Percentiles rank a stretch among this genome's conserved stretches.
These are phyloP conservation scores for Pollenia labialis DNA, from an alignment of 2,888 invertebrate genomes.

Conservation along the genomic window DNA sequence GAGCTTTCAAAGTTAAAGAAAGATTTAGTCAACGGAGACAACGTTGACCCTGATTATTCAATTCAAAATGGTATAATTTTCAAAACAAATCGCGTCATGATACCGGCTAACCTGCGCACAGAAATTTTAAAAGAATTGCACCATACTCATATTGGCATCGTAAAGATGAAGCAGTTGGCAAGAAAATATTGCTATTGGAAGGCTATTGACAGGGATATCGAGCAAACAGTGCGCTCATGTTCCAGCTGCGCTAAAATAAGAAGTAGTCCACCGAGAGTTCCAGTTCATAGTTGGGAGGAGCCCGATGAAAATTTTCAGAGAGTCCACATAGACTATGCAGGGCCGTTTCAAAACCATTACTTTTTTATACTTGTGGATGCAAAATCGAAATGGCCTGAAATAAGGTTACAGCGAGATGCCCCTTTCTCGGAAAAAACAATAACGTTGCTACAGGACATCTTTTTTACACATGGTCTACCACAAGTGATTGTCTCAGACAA, in stretches of 20 bases:
- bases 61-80: slow-evolving; percentile 53
- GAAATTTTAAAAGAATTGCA: slow-evolving; percentile 61
- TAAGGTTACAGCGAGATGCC: slow-evolving; percentile 31
- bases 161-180: slow-evolving; percentile 75
- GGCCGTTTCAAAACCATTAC: slow-evolving; percentile 26
- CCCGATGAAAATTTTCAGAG: slow-evolving; percentile 51
- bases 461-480: slow-evolving; percentile 56
- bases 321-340: slow-evolving; percentile 22
- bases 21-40: slow-evolving; percentile 7
- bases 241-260: slow-evolving; percentile 58
- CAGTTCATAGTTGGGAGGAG: slow-evolving; percentile 49
- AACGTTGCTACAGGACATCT: slow-evolving; percentile 49
- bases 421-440: slow-evolving; percentile 62
- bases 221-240: slow-evolving; percentile 42
- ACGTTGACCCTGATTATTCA: slow-evolving; percentile 1
- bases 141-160: slow-evolving; percentile 61
- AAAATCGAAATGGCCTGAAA: slow-evolving; percentile 64
- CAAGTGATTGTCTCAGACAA: slow-evolving; percentile 53
- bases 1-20: slow-evolving; percentile 35
- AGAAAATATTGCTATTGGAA: slow-evolving; percentile 76
- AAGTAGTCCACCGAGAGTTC: slow-evolving; percentile 28
- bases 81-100: slow-evolving; percentile 38
- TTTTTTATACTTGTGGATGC: slow-evolving; percentile 45
- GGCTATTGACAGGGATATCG: slow-evolving; percentile 71
- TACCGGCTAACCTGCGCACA: slow-evolving; percentile 29